Base-by-base conservation (phyloP, 2,797 vertebrate genomes). In the Halcyon smyrnensis region DNA sequence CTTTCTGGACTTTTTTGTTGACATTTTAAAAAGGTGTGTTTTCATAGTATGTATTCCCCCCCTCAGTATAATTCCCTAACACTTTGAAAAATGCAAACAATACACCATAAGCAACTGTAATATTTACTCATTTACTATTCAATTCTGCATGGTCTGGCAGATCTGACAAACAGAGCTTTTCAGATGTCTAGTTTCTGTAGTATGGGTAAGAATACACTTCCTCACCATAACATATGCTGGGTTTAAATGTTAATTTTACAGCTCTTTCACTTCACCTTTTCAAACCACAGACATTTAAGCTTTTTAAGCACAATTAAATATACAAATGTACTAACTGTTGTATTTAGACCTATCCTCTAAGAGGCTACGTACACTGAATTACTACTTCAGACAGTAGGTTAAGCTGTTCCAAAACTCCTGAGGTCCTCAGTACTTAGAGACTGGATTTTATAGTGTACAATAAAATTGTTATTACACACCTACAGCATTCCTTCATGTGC, bases 231-330 rank as follows among this genome's bases (percentile, higher is more conserved):
- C 59, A n/a, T 59, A 56, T 25, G 25, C 37, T 60, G 32, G 5
- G 28, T 11, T 90, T 84, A 64, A 85, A 36, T 71, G 45, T 36
- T 80, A 64, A 80, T 91, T 85, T 89, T 77, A 87, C 60, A 62
- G 32, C 34, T 87, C 78, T 90, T 92, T 93, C 76, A 88, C 73
- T 88, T 93, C 67, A 56, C 59, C 87, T 96, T 91, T 93, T 82
- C 80, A 82, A 94, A 90, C 54, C 32, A 3, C 73, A 89, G 46
- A 34, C 20, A 84, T 64, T 65, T 90, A 78, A 89, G 39, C 50
- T 89, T 96, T 95, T 89, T 14, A 86, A 78, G 76, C 51, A 54
- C 46, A 71, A 8, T 85, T 81, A 84, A 45, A 69, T 19, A 69
- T 34, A 56, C 37, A 69, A 81, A 62, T 19, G 3, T 30, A 73